These are phyloP conservation scores for Cheirogaleus medius DNA, from an alignment of 2,113 vertebrate species.

Conservation along the genomic window DNA sequence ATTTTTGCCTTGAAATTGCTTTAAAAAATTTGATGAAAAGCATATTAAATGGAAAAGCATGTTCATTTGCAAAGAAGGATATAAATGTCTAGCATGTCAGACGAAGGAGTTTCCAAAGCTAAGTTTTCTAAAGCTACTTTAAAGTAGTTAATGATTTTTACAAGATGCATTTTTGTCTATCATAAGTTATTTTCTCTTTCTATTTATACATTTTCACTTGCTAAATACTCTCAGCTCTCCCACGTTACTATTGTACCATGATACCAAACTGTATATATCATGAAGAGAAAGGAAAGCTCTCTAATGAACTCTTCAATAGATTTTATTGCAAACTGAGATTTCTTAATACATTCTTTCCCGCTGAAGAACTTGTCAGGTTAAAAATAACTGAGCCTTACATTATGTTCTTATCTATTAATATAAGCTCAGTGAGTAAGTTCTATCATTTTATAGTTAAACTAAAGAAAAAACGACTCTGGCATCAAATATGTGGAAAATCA, in stretches of 20 bases:
- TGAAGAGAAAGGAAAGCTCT: neutral
- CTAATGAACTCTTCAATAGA: slow-evolving; percentile 14
- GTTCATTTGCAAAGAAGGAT: neutral
- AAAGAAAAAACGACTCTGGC: slow-evolving; percentile 68
- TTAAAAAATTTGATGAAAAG: neutral
- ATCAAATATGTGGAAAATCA: slow-evolving; percentile 49
- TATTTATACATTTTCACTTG: slow-evolving; percentile 27
- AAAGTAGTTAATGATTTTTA: neutral
- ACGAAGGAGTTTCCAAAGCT: neutral
- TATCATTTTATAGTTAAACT: slow-evolving; percentile 78
- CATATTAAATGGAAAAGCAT: neutral
- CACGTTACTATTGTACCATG: neutral
- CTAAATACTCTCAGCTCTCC: neutral
- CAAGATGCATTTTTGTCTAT: neutral
- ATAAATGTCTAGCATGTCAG: neutral
- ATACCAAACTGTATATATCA: neutral
- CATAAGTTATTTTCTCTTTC: neutral
- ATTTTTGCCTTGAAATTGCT: neutral
- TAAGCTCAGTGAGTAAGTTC: slow-evolving; percentile 58
- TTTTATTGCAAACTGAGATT: slow-evolving; percentile 63
- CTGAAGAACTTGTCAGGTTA: slow-evolving; percentile 74
- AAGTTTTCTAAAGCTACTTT: neutral
- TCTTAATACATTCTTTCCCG: slow-evolving; percentile 58
- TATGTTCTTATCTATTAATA: slow-evolving; percentile 79
- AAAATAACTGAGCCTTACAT: slow-evolving; percentile 78